Evolutionary conservation across 2,113 vertebrate species (phyloP), one percentile per base, ranked within the genome.

Genomic region (Corythornis cristatus): DNA sequence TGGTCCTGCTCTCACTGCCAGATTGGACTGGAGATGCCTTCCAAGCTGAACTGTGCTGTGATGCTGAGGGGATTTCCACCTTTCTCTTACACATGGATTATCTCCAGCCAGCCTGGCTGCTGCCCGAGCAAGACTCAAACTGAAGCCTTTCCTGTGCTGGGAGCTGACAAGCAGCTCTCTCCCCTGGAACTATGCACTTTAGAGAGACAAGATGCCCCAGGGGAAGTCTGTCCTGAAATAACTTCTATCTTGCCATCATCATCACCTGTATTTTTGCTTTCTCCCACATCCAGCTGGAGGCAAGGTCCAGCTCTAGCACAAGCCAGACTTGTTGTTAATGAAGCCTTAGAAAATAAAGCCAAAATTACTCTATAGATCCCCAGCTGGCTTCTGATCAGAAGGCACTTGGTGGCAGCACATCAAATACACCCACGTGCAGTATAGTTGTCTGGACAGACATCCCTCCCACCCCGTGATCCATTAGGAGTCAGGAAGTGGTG

Each of bases 341-440:
- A 86, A 78, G 86, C 26, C 62, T 83, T 31, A 92, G 79, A 75
- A 94, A 96, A 85, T 29, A 83, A 94, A 92, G 86, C 88, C 92
- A 93, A 65, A 86, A 68, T 20, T 88, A 35, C 72, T 86, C n/a
- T n/a, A 42, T 72, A 88, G 88, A 91, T 86, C 70, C 92, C 35
- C 65, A 72, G 57, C 57, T 96, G 96, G 96, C 90, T 90, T 82
- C 83, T 92, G 83, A 92, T 95, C 90, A 95, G 86, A 96, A 93
- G 57, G 83, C 68, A 80, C 62, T 91, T 45, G 60, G 89, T 92
- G 95, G 96, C 95, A 96, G 93, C 65, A 93, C 90, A 88, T 91
- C 96, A 96, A 94, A 90, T 90, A 95, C 93, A 86, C 92, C 93
- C 93, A 95, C 76, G 1, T 77, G 75, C 82, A 86, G 83, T 29